These are phyloP conservation scores for Cabera pusaria DNA, from an alignment of 2,888 invertebrate genomes.

Conservation along the genomic window DNA sequence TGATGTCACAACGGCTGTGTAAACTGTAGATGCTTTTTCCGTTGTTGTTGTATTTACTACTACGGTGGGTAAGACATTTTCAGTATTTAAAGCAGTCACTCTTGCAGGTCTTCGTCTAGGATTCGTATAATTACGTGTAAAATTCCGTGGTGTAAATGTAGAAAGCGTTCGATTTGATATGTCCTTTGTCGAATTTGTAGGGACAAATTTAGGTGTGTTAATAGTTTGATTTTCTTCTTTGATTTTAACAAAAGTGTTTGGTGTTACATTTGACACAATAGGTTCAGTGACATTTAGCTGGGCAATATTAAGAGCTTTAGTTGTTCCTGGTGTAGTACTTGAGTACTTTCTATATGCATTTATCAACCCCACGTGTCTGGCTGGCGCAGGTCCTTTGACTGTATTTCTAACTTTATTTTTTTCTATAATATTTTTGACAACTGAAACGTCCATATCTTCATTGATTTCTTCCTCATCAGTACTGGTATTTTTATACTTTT, in stretches of 20 bases:
- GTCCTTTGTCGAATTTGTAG: constrained; percentile 40
- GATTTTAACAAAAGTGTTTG: constrained; percentile 44
- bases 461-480: constrained; percentile 81
- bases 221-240: constrained; percentile 45
- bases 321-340: constrained; percentile 54
- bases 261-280: constrained; percentile 49
- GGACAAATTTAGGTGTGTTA: constrained; percentile 38
- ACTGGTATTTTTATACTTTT: constrained; percentile 74
- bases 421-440: constrained; percentile 79
- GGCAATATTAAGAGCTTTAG: constrained; percentile 53
- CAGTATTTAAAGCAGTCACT: constrained; percentile 56
- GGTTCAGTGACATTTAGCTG: constrained; percentile 62
- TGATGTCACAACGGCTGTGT: constrained; percentile 79
- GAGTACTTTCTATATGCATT: constrained; percentile 74
- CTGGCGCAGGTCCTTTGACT: constrained; percentile 77
- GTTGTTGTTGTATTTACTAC: constrained; percentile 65
- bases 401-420: constrained; percentile 80
- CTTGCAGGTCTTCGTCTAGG: constrained; percentile 61
- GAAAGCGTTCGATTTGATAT: constrained; percentile 43
- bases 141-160: constrained; percentile 55
- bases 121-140: constrained; percentile 65
- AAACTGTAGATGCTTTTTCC: constrained; percentile 74
- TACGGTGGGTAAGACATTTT: constrained; percentile 43
- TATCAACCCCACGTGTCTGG: constrained; percentile 69
- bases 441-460: constrained; percentile 85